Conservation (phyloP, 2,888 invertebrate genomes). For the Agriopis marginaria region DNA sequence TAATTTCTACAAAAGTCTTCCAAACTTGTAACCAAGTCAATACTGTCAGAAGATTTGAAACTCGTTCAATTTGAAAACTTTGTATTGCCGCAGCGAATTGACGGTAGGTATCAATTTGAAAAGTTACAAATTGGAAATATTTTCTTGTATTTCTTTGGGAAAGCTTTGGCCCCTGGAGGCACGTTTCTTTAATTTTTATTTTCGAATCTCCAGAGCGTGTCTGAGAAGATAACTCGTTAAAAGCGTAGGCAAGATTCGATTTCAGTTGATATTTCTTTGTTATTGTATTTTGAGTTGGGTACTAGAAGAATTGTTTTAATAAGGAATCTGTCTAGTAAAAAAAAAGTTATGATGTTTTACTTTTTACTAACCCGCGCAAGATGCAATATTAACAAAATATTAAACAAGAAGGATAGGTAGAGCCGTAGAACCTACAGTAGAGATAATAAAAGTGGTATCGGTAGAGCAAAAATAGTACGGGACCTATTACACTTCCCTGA, state of each 20-base stretch:
- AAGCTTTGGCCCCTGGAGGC: constrained; percentile 14
- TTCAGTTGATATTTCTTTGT: background rate
- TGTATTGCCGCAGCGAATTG: constrained; percentile 17
- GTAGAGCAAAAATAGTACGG: no score
- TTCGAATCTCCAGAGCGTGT: constrained; percentile 6
- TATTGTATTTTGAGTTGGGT: no score
- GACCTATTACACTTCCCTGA: no score
- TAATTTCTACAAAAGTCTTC: constrained; percentile 1
- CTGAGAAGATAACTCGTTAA: constrained; percentile 8
- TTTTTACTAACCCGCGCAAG: no score
- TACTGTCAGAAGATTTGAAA: constrained; percentile 23
- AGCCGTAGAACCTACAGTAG: no score
- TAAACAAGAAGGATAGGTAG: no score
- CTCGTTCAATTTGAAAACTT: constrained; percentile 31
- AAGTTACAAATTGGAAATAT: constrained; percentile 32
- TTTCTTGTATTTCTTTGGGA: constrained; percentile 27
- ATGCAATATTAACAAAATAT: no score
- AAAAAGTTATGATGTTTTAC: no score
- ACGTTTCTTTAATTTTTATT: constrained; percentile 22
- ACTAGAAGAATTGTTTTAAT: no score
- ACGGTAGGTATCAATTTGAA: constrained; percentile 27
- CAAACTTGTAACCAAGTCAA: constrained; percentile 31
- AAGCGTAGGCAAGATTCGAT: constrained; percentile 2
- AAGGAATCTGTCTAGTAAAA: no score
- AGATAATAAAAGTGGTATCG: no score